Evolutionary conservation across 2,888 invertebrate genomes (phyloP).

Genomic region (Orthosia incerta): DNA sequence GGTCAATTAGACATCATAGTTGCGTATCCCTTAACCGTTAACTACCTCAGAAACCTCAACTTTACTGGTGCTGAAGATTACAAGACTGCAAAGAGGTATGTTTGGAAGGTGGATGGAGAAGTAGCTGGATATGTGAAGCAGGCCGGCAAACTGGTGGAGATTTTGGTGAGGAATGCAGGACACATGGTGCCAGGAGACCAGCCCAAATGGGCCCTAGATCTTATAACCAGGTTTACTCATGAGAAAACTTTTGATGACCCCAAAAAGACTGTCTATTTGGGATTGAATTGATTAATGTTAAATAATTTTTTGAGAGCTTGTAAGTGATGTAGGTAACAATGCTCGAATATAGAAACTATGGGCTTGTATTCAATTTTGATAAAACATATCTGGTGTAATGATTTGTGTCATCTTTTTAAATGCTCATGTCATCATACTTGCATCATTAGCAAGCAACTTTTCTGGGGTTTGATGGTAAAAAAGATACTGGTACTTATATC

Average conservation of each 20-base stretch:
- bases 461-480: constrained; percentile 9
- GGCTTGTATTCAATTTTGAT: too few relatives aligned
- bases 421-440: constrained; percentile 12
- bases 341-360: background rate
- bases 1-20: constrained; percentile 98
- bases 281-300: constrained; percentile 35
- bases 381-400: background rate
- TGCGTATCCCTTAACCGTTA: constrained; percentile 96
- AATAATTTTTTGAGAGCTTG: background rate
- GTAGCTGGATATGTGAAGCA: constrained; percentile 95
- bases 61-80: constrained; percentile 93
- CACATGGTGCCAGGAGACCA: constrained; percentile 96
- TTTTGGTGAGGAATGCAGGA: constrained; percentile 94
- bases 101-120: constrained; percentile 93
- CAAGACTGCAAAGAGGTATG: constrained; percentile 92
- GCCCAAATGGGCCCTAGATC: constrained; percentile 94
- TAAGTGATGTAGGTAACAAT: constrained; percentile 14
- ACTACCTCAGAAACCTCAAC: constrained; percentile 93
- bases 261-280: constrained; percentile 60
- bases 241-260: constrained; percentile 83
- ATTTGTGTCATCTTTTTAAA: background rate
- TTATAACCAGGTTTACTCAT: constrained; percentile 93
- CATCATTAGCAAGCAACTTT: background rate
- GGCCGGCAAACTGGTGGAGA: constrained; percentile 93
- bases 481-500: constrained; percentile 20